Percentiles rank a stretch among this genome's conserved stretches.
phyloP scores from a whole-genome alignment of 2,888 invertebrate genomes.

The Sesia apiformis region DNA sequence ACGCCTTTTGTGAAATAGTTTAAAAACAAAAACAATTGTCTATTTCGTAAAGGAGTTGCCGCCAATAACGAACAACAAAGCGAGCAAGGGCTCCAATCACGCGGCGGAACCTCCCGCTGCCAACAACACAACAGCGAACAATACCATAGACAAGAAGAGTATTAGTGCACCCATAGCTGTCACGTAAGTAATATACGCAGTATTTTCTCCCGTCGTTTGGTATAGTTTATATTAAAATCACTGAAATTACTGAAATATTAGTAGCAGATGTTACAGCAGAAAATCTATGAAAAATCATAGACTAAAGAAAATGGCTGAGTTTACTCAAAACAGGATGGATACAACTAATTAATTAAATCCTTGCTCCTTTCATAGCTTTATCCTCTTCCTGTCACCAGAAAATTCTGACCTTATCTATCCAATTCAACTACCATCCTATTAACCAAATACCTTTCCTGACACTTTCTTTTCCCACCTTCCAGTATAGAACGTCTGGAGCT shows the following conservation, averaged over 20 bases:
- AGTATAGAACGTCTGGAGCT: slow-evolving; percentile 56
- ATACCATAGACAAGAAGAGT: slow-evolving; percentile 63
- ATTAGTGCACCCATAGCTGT: slow-evolving; percentile 69
- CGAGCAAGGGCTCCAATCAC: slow-evolving; percentile 26
- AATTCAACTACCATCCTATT: background rate
- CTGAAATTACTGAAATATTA: too few species aligned
- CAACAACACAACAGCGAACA: slow-evolving; percentile 44
- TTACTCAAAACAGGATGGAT: too few species aligned
- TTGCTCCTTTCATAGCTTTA: too few species aligned
- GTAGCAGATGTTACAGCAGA: too few species aligned
- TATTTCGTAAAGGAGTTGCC: slow-evolving; percentile 51
- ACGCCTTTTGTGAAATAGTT: background rate
- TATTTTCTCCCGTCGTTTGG: too few species aligned
- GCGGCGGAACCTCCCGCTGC: slow-evolving; percentile 12
- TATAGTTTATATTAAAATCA: too few species aligned
- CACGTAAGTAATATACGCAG: slow-evolving; percentile 41
- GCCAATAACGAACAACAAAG: slow-evolving; percentile 59
- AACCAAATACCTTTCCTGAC: too few species aligned
- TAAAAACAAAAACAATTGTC: background rate
- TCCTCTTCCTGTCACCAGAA: too few species aligned
- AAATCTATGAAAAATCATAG: too few species aligned
- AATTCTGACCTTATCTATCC: too few species aligned
- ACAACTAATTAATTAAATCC: too few species aligned
- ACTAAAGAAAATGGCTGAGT: too few species aligned
- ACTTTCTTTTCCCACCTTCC: slow-evolving; percentile 1